These are phyloP conservation scores for Vulpes lagopus DNA, from an alignment of 2,113 vertebrate species.

Conservation along the genomic window DNA sequence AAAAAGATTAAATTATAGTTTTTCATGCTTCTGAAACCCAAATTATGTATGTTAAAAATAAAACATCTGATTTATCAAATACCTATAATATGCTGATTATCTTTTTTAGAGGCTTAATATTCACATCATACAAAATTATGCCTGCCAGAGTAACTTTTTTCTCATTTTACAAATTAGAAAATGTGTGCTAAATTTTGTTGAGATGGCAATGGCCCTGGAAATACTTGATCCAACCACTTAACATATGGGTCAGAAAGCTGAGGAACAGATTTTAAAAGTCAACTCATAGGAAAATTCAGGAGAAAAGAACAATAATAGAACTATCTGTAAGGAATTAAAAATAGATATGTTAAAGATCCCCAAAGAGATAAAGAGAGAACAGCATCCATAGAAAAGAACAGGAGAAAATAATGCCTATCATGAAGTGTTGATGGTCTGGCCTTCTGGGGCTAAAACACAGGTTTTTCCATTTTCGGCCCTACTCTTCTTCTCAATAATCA, in stretches of 20 bases:
- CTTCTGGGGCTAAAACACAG: not conserved
- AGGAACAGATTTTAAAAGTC: not conserved
- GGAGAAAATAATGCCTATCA: not conserved
- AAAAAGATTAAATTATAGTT: not conserved
- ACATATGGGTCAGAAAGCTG: not conserved
- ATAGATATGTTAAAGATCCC: not conserved
- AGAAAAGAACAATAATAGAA: not conserved
- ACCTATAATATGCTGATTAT: not conserved
- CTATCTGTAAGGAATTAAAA: not conserved
- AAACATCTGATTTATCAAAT: not conserved
- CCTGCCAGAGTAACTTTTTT: not conserved
- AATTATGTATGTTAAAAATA: not conserved
- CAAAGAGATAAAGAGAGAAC: not conserved
- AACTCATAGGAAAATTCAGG: not conserved
- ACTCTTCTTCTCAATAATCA: not conserved
- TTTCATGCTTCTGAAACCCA: not conserved
- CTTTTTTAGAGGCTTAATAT: not conserved
- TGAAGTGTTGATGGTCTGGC: not conserved
- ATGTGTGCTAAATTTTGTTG: not conserved
- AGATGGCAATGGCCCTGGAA: not conserved
- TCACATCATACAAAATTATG: not conserved
- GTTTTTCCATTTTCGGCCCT: not conserved
- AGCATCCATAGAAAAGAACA: not conserved
- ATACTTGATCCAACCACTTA: not conserved
- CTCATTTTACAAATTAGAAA: not conserved